A percentile compares a stretch with the other conserved stretches of the same genome.
Evolutionary conservation across 2,113 vertebrate species (phyloP).

Genomic region (Rhipidura dahli): DNA sequence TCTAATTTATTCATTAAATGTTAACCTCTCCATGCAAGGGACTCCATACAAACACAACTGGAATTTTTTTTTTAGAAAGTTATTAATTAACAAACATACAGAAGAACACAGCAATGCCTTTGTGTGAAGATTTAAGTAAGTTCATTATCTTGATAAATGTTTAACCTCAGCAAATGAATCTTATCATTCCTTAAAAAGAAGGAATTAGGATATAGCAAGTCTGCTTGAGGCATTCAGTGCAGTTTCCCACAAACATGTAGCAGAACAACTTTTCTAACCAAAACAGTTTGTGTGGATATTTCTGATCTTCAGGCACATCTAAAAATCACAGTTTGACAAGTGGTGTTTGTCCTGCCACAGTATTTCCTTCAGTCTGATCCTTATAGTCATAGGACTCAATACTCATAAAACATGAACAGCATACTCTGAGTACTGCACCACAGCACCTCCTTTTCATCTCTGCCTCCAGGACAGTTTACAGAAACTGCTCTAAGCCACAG

Average conservation of each 20-base stretch:
- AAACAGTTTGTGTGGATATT: not conserved
- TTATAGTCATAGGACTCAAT: not conserved
- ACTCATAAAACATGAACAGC: not conserved
- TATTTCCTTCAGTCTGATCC: not conserved
- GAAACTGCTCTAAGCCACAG: not conserved
- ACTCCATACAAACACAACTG: not conserved
- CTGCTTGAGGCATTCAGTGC: not conserved
- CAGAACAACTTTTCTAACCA: not conserved
- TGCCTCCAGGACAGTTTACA: not conserved
- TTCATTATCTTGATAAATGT: conserved; percentile 49
- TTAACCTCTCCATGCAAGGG: conserved; percentile 32
- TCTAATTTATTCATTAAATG: not conserved
- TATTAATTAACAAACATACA: conserved; percentile 54
- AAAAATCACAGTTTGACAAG: not conserved
- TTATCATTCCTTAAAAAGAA: conserved; percentile 13
- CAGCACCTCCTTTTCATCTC: not conserved
- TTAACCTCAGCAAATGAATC: conserved; percentile 43
- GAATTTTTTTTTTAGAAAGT: not conserved
- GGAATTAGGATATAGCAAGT: not conserved
- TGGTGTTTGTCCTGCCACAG: not conserved
- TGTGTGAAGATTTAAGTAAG: conserved; percentile 56
- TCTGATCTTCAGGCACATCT: not conserved
- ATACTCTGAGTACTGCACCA: not conserved
- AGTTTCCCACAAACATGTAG: not conserved
- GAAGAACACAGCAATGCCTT: conserved; percentile 25